Evolutionary conservation across 2,797 vertebrate genomes (phyloP), one percentile per base, ranked within the genome.

Genomic region (Parauchenoglanis ngamensis): DNA sequence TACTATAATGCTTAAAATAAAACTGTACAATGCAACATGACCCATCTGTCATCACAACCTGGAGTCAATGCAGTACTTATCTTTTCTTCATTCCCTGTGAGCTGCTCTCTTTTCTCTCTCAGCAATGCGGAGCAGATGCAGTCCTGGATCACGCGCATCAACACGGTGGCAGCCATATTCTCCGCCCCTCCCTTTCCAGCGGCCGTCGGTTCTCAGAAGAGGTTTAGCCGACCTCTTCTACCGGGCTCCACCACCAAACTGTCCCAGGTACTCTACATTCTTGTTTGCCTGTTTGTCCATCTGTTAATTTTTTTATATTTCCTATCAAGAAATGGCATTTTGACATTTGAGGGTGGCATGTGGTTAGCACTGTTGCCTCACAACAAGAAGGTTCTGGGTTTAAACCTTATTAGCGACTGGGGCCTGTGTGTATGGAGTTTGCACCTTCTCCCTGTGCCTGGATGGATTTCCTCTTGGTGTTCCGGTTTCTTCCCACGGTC

Each of bases 61-160:
- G 57, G 25, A 67, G 56, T 76, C n/a, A 46, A 28, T 10, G 40
- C 25, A 81, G 68, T 17, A 8, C 61, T 65, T 65, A 82, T 52
- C 80, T 82, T 82, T 44, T 73, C 67, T 84, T 84, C 83, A 84
- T 84, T 87, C 17, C 52, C 54, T n/a, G 28, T 87, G 80, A 87
- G 49, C 40, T 85, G 13, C 23, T 54, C n/a, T 67, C 4, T 40
- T 80, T 54, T 80, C n/a, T 70, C n/a, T 86, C 52, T 31, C 87
- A 99, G 98, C 89, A 98, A 96, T 68, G 92, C 96, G 0, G 98
- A 99, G 86, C 97, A 99, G 95, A 99, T 99, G 98, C 97, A 99
- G 94, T 99, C 98, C 0, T 99, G 98, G 98, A 98, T 99, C 93
- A 99, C 98, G 0, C 97, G 98, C 86, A 99, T 99, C 94, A 99